Base-by-base conservation (phyloP, 1,140 invertebrate genomes). In the Monomorium pharaonis region DNA sequence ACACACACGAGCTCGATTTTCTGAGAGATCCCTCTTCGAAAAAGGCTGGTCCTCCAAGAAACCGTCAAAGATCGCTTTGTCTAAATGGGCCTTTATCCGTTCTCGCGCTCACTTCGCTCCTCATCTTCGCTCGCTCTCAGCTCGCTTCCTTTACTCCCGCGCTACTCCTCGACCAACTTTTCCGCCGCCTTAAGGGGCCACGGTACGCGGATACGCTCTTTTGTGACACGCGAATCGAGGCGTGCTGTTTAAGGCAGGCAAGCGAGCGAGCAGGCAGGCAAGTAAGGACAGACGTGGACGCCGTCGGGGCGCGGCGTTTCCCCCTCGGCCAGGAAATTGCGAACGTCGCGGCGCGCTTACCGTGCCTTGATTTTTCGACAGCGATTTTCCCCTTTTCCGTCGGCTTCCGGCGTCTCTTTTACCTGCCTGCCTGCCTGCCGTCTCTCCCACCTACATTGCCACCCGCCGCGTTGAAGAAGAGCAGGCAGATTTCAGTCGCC, bases 201-300 rank as follows among this genome's bases (percentile, higher is more conserved):
- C 44, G 27, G 60, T 78, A 78, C 75, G 49, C 56, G 85, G 18
- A 69, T 72, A 72, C 58, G 81, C 44, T 84, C 85, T n/a, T 86
- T 86, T 86, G 85, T 86, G 80, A 86, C 62, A 86, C 47, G 65
- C 77, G 78, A 84, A 72, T 86, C 78, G 78, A 86, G 85, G 67
- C 85, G 80, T 75, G 78, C 85, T 86, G 65, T 84, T 86, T 84
- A 86, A 86, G 85, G 85, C 85, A 86, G 60, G 51, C 51, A 74
- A 14, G 54, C 54, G 58, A 4, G 72, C 72, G 30, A 7, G 81
- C 70, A 72, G 44, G 62, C 37, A 81, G 18, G 56, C 54, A 76
- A 30, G 51, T 33, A 58, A n/a, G 51, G 65, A 44, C 51, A 81
- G 65, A 81, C 78, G 77, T 63, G 21, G n/a, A 70, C 76, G 65